A percentile compares a stretch with the other conserved stretches of the same genome.
These are phyloP conservation scores for Xylota segnis DNA, from an alignment of 2,888 invertebrate species.

Conservation along the genomic window DNA sequence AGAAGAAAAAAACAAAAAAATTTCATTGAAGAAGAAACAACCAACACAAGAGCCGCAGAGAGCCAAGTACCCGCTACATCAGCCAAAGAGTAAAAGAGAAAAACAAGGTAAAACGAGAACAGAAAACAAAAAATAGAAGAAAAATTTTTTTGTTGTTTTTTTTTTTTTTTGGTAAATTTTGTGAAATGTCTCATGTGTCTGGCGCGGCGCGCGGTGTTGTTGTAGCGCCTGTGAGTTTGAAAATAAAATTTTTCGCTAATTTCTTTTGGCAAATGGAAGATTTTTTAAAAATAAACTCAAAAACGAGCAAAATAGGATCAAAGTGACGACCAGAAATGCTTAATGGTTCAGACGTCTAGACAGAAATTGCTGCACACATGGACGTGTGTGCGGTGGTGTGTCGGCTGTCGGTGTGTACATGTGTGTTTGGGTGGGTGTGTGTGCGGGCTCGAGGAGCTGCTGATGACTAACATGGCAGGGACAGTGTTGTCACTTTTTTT, in stretches of 20 bases:
- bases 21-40: slow-evolving; percentile 63
- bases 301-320: slow-evolving; percentile 62
- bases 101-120: slow-evolving; percentile 55
- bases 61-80: slow-evolving; percentile 31
- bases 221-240: slow-evolving; percentile 37
- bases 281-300: slow-evolving; percentile 58
- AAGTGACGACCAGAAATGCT: slow-evolving; percentile 64
- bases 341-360: slow-evolving; percentile 71
- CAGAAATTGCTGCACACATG: slow-evolving; percentile 61
- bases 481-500: slow-evolving; percentile 49
- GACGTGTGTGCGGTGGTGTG: slow-evolving; percentile 15
- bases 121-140: slow-evolving; percentile 26
- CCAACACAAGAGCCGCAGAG: slow-evolving; percentile 30
- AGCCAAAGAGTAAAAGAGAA: slow-evolving; percentile 45
- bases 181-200: slow-evolving; percentile 67
- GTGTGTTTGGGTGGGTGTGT: slow-evolving; percentile 3
- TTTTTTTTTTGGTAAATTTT: slow-evolving; percentile 29
- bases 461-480: slow-evolving; percentile 50
- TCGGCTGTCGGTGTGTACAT: slow-evolving; percentile 11
- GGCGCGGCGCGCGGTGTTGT: slow-evolving; percentile 42
- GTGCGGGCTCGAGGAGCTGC: slow-evolving; percentile 33
- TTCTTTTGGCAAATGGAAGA: slow-evolving; percentile 51
- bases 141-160: slow-evolving; percentile 31
- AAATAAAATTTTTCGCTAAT: slow-evolving; percentile 62
- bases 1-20: too few relatives aligned